phyloP scores from a whole-genome alignment of 2,888 invertebrate genomes.

The Leptura quadrifasciata region DNA sequence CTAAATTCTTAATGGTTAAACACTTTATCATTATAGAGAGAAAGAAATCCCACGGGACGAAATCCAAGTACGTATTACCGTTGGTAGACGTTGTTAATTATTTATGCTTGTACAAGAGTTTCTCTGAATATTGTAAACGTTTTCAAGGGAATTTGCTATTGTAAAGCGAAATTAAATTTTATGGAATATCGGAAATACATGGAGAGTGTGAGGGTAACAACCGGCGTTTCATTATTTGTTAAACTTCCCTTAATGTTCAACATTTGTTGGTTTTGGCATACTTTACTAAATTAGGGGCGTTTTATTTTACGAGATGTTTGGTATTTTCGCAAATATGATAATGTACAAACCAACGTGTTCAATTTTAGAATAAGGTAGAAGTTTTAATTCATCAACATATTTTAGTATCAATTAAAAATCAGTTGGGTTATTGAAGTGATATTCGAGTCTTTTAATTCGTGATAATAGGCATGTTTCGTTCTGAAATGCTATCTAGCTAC shows the following conservation, averaged over 20 bases:
- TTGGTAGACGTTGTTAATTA: slow-evolving; percentile 16
- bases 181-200: slow-evolving; percentile 27
- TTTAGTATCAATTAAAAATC: neutral
- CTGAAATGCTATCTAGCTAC: too few relatives aligned
- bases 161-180: slow-evolving; percentile 24
- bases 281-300: neutral
- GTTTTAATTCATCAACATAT: neutral
- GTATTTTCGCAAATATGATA: neutral
- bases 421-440: neutral
- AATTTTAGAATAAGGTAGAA: neutral
- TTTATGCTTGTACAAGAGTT: slow-evolving; percentile 22
- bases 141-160: slow-evolving; percentile 19
- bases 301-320: slow-evolving; percentile 3
- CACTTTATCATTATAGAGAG: slow-evolving; percentile 8
- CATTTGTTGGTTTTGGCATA: slow-evolving; percentile 7
- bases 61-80: slow-evolving; percentile 22
- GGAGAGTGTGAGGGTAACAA: slow-evolving; percentile 15
- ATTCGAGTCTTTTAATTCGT: too few relatives aligned
- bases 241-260: slow-evolving; percentile 1
- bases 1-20: slow-evolving; percentile 15
- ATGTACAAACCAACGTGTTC: neutral
- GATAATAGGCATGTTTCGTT: too few relatives aligned
- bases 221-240: neutral
- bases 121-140: slow-evolving; percentile 18
- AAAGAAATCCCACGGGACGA: slow-evolving; percentile 13